Percentiles rank a stretch among this genome's conserved stretches.
Evolutionary conservation across 2,113 vertebrate genomes (phyloP).

Genomic region (Indri indri): DNA sequence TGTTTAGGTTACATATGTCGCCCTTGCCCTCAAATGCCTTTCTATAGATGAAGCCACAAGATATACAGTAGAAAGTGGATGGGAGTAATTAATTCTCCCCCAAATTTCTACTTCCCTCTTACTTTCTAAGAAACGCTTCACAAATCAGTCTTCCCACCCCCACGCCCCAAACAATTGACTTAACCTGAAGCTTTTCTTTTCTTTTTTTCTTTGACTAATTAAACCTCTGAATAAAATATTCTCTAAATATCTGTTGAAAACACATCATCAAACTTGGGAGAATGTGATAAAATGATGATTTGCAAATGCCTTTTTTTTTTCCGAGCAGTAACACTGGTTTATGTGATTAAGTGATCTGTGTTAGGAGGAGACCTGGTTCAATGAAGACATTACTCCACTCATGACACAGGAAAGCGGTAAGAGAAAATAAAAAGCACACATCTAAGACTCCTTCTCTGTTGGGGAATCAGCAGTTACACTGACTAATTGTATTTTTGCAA

Average conservation of each 20-base stretch:
- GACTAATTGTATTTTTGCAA: slow-evolving; percentile 35
- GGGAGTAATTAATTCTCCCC: not conserved
- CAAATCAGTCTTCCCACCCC: too few relatives aligned
- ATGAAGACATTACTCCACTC: not conserved
- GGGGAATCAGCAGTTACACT: slow-evolving; percentile 1
- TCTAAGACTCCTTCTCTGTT: not conserved
- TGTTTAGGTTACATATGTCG: too few relatives aligned
- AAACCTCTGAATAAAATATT: not conserved
- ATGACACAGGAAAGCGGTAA: not conserved
- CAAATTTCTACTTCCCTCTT: not conserved
- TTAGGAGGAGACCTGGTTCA: not conserved
- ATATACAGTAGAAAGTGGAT: not conserved
- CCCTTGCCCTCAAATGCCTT: too few relatives aligned
- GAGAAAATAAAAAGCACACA: not conserved
- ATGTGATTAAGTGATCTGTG: not conserved
- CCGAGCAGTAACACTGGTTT: not conserved
- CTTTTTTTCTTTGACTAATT: not conserved
- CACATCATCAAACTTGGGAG: not conserved
- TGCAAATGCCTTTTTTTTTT: not conserved
- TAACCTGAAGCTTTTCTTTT: not conserved
- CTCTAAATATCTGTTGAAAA: not conserved
- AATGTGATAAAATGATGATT: not conserved
- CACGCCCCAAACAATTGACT: not conserved
- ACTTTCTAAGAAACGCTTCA: not conserved
- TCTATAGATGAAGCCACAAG: not conserved